Evolutionary conservation across 2,888 invertebrate genomes (phyloP).

Genomic region (Bursaphelenchus okinawaensis): DNA sequence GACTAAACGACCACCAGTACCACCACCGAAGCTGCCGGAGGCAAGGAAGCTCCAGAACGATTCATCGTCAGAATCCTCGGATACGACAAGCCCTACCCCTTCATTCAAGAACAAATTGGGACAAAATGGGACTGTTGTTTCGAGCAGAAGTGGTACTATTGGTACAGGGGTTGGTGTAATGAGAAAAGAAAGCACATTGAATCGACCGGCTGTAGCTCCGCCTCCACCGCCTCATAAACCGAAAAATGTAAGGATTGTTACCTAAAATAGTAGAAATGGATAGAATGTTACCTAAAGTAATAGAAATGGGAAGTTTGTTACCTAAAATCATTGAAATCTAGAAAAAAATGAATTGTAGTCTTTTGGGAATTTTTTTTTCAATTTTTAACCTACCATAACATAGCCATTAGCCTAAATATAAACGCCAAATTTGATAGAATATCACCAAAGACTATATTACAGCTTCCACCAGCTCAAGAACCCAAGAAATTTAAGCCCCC

Average conservation of each 20-base stretch:
- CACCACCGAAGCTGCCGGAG: constrained; percentile 4
- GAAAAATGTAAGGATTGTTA: constrained; percentile 12
- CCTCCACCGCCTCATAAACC: background rate
- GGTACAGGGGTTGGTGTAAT: too few relatives aligned
- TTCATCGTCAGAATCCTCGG: background rate
- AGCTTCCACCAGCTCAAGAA: background rate
- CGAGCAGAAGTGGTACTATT: too few relatives aligned
- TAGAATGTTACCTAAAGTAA: too few relatives aligned
- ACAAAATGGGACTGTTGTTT: too few relatives aligned
- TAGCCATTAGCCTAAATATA: background rate
- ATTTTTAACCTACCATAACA: background rate
- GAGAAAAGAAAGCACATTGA: background rate
- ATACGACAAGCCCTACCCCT: background rate
- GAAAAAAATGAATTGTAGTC: too few relatives aligned
- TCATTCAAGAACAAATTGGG: background rate
- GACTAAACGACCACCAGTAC: background rate
- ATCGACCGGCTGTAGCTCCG: background rate
- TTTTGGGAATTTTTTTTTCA: constrained; percentile 9
- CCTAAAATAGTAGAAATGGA: too few relatives aligned
- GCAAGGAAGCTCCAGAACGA: background rate
- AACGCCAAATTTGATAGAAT: background rate
- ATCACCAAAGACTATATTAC: background rate
- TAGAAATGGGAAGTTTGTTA: too few relatives aligned
- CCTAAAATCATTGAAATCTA: too few relatives aligned
- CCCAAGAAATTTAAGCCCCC: constrained; percentile 14